Evolutionary conservation across 2,113 vertebrate genomes (phyloP).

Genomic region (Rhagologus leucostigma): DNA sequence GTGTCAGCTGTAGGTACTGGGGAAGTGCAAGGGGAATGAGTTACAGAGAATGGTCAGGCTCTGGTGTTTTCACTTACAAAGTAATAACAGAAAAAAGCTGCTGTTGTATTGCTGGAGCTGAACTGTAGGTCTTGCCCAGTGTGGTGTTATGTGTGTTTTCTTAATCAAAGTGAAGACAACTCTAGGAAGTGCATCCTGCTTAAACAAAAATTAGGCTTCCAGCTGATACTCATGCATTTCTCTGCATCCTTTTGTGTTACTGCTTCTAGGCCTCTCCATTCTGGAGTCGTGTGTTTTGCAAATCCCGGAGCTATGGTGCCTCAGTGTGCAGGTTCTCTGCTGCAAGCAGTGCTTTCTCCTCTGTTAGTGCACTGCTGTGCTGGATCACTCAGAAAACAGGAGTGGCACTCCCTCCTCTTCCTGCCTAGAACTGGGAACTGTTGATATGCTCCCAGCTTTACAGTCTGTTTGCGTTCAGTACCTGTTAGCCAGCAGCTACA

Average conservation of each 20-base stretch:
- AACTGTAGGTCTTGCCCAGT: fast-evolving
- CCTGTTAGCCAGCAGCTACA: background rate
- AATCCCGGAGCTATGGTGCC: background rate
- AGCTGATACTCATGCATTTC: background rate
- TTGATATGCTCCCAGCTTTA: background rate
- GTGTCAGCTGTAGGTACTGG: background rate
- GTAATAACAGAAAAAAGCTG: background rate
- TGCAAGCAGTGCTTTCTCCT: background rate
- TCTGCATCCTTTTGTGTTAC: background rate
- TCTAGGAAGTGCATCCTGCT: background rate
- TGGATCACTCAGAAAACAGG: background rate
- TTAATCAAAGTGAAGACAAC: background rate
- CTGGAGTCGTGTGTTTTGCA: background rate
- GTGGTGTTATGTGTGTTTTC: background rate
- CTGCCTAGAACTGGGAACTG: background rate
- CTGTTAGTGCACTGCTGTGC: background rate
- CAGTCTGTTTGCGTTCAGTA: background rate
- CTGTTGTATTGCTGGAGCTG: background rate
- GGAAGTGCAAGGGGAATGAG: background rate
- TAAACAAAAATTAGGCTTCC: background rate
- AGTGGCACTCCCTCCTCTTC: background rate
- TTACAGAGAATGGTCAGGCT: background rate
- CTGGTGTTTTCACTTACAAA: background rate
- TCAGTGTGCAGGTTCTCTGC: background rate
- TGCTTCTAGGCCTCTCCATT: background rate